phyloP scores from a whole-genome alignment of 23 tunicate species.

The Pegea sp. region DNA sequence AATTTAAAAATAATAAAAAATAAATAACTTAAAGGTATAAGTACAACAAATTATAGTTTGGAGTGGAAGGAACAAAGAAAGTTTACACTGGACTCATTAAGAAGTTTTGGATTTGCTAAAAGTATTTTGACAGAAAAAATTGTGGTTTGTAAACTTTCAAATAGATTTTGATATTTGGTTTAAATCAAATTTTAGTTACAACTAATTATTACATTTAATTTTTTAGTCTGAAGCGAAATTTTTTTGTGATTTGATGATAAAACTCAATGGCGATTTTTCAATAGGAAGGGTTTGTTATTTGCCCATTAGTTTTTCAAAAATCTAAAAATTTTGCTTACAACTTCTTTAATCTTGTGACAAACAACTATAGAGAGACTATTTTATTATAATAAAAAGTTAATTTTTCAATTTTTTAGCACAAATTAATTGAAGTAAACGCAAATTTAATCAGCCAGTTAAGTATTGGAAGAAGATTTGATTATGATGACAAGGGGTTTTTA shows the following conservation, averaged over 20 bases:
- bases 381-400: background rate
- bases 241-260: background rate
- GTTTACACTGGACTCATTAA: constrained; percentile 3
- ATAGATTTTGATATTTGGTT: background rate
- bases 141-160: background rate
- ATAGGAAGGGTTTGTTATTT: background rate
- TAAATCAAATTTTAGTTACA: background rate
- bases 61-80: constrained; percentile 11
- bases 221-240: background rate
- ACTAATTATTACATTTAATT: background rate
- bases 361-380: too few relatives aligned
- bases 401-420: background rate
- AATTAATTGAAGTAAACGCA: background rate
- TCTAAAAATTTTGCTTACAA: too few relatives aligned
- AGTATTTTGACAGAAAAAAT: background rate
- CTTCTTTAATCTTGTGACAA: too few relatives aligned
- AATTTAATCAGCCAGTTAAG: background rate
- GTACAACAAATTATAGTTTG: constrained; percentile 1
- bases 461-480: background rate
- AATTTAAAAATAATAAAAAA: background rate
- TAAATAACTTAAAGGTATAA: background rate
- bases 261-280: background rate
- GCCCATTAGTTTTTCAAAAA: background rate
- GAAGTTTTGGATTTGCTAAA: constrained; percentile 6
- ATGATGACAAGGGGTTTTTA: background rate